Evolutionary conservation across 2,797 vertebrate species (phyloP), one percentile per base, ranked within the genome.

Genomic region (Tarsius wallacei): DNA sequence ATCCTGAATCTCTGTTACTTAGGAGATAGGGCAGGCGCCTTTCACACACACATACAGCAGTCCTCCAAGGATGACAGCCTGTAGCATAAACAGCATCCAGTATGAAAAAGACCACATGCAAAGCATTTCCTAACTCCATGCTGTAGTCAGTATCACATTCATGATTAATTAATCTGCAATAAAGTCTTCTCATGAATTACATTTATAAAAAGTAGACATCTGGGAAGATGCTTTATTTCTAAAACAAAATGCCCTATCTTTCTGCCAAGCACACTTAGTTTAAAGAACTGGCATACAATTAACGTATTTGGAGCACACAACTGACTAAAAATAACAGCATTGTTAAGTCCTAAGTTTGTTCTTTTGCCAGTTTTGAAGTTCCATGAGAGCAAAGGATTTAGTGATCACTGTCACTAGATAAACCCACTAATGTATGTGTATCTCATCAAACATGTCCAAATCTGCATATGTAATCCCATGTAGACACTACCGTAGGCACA

Each of bases 311-410:
- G 93, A 98, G 96, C 85, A 96, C 63, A 95, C 97, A 96, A 97
- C 96, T 90, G 80, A 87, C 96, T 96, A 97, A 97, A 97, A 98
- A 96, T 97, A 97, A 73, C 92, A 94, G 51, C 93, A 82, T 96
- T 97, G 95, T 96, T 97, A 97, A 97, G 87, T 97, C 97, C 76
- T 91, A 91, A 87, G 96, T 98, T 96, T 97, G 97, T 97, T 96
- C 97, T 94, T 97, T 97, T 96, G 97, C 98, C 97, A 96, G 82
- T 97, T 87, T 91, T 93, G 64, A 78, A 96, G 97, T 92, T 97
- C 93, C 90, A 59, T 87, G 87, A 15, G 13, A 97, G 82, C 61
- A 91, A 94, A 87, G 89, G 90, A 91, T 92, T 98, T 97, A 96
- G 97, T 2, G 47, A 97, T 96, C 84, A 94, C 47, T 96, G 93